Conservation (phyloP, 1,140 invertebrate genomes). For the Apis florea region DNA sequence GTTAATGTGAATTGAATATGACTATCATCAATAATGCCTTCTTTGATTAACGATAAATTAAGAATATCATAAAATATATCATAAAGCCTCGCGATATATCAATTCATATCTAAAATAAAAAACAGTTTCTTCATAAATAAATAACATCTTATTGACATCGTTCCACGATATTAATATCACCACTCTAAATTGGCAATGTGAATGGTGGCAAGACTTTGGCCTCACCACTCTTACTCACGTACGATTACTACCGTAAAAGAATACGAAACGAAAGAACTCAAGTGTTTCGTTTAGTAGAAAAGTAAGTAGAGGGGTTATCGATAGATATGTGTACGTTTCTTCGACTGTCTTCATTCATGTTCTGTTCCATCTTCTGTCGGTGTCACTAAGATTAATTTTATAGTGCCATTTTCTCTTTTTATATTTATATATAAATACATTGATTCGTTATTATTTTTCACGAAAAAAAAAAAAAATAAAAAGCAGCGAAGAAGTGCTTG, state of each 20-base stretch:
- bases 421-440: not conserved
- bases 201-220: not conserved
- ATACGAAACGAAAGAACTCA: conserved; percentile 60
- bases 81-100: too few relatives aligned
- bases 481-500: not conserved
- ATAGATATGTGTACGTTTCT: conserved; percentile 36
- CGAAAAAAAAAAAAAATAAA: not conserved
- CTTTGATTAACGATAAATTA: too few relatives aligned
- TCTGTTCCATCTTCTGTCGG: conserved; percentile 38
- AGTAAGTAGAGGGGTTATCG: conserved; percentile 60
- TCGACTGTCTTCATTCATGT: conserved; percentile 58
- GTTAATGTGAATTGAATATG: too few relatives aligned
- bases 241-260: conserved; percentile 45
- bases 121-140: not conserved
- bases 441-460: not conserved
- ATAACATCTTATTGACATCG: too few relatives aligned
- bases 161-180: too few relatives aligned
- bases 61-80: not conserved
- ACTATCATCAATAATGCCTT: too few relatives aligned
- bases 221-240: conserved; percentile 63
- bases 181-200: not conserved
- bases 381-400: not conserved
- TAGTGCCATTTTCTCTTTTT: not conserved
- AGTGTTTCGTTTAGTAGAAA: conserved; percentile 43
- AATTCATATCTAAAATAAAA: not conserved